A percentile compares a stretch with the other conserved stretches of the same genome.
Evolutionary conservation across 2,797 vertebrate genomes (phyloP).

Genomic region (Gymnopithys bicolor): DNA sequence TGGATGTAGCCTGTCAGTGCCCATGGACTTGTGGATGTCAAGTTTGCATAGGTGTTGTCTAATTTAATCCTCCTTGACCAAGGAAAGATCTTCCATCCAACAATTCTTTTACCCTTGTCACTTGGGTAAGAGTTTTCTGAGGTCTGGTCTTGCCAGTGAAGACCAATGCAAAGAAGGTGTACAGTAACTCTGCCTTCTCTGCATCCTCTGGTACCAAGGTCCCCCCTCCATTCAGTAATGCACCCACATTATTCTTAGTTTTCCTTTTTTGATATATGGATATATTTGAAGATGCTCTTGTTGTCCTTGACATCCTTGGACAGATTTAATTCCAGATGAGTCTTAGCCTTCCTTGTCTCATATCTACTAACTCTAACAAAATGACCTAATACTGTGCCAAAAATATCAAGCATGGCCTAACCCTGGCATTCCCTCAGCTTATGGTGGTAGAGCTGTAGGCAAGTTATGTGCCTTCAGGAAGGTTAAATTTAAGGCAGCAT

Average conservation of each 20-base stretch:
- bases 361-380: neutral
- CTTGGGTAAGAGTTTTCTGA: neutral
- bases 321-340: neutral
- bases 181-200: neutral
- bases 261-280: neutral
- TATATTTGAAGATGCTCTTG: neutral
- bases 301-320: neutral
- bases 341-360: neutral
- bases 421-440: rapidly evolving
- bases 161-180: rapidly evolving
- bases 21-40: neutral
- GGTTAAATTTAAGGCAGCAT: neutral
- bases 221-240: neutral
- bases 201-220: neutral
- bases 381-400: rapidly evolving
- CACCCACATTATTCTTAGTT: neutral
- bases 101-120: neutral
- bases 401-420: rapidly evolving
- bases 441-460: neutral
- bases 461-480: neutral
- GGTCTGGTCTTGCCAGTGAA: neutral
- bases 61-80: neutral
- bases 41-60: neutral
- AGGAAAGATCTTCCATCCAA: neutral
- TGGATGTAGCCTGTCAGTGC: rapidly evolving